phyloP scores from a whole-genome alignment of 2,113 vertebrate species.

The Raphicerus campestris region DNA sequence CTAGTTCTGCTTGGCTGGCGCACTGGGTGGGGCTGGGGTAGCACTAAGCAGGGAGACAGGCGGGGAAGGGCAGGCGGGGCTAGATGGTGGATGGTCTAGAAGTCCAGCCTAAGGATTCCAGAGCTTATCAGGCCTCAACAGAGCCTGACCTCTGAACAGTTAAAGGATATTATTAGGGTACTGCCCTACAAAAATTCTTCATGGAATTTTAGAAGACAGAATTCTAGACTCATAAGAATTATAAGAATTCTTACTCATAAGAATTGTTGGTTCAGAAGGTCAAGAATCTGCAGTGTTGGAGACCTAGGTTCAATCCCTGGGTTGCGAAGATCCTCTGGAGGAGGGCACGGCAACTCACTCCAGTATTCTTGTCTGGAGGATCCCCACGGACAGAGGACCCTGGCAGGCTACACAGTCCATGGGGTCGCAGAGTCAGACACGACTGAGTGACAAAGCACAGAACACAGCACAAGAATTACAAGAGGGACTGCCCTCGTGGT shows the following conservation, averaged over 20 bases:
- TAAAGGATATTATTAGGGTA: background rate
- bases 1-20: background rate
- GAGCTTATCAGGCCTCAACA: background rate
- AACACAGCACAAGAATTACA: background rate
- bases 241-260: background rate
- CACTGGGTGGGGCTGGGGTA: background rate
- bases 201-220: background rate
- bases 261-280: background rate
- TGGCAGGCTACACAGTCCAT: background rate
- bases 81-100: background rate
- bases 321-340: background rate
- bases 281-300: background rate
- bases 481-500: background rate
- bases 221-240: background rate
- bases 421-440: background rate
- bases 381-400: background rate
- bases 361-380: background rate
- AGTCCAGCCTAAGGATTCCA: background rate
- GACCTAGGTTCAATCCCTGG: background rate
- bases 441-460: background rate
- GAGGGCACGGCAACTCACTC: background rate
- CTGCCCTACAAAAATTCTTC: background rate
- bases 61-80: background rate
- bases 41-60: background rate
- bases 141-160: background rate